Evolutionary conservation across 1,140 invertebrate species (phyloP), one percentile per base, ranked within the genome.

Genomic region (Leptinotarsa defecta): DNA sequence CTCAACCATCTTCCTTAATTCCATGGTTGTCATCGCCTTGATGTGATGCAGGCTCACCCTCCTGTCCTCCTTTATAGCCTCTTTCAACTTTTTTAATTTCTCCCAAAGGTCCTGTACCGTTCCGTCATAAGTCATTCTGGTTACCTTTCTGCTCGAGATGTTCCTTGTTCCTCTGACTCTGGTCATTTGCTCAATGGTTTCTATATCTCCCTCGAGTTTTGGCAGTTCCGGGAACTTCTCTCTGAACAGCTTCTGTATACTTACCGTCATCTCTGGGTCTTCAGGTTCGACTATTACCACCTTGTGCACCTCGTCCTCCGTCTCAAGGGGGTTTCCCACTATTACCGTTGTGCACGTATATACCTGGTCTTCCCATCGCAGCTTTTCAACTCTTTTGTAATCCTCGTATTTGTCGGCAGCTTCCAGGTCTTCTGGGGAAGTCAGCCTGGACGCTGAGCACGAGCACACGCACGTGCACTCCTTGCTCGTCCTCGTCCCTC

Each of bases 401-500:
- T 24, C 22, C 22, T 48, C 48, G 6, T 24, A 15, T 57, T 67
- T 49, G 63, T 68, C 5, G 17, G 24, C 43, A 13, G 61, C 48
- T 72, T 75, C 48, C 6, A 75, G 13, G 11, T 67, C 49, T n/a
- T 75, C 57, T 6, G 3, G 64, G 24, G 24, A 27, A 13, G 34
- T 71, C 48, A 19, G 49, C 62, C 3, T 24, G 3, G 22, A 24
- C 22, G 22, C 22, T 24, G 22, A 24, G 22, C 22, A 24, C 22
- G 22, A 24, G 68, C 73, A 24, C 52, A 68, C 49, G 13, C 52
- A 71, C 2, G 75, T 75, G 3, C 71, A 22, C 8, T 75, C 52
- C n/a, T 72, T 73, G 4, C 77, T 74, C 13, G 68, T 48, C 24
- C 71, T 76, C 5, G 74, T 70, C 2, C 68, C 75, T n/a, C 48